A percentile compares a stretch with the other conserved stretches of the same genome.
Evolutionary conservation across 2,113 vertebrate species (phyloP).

Genomic region (Chaenogobius annularis): DNA sequence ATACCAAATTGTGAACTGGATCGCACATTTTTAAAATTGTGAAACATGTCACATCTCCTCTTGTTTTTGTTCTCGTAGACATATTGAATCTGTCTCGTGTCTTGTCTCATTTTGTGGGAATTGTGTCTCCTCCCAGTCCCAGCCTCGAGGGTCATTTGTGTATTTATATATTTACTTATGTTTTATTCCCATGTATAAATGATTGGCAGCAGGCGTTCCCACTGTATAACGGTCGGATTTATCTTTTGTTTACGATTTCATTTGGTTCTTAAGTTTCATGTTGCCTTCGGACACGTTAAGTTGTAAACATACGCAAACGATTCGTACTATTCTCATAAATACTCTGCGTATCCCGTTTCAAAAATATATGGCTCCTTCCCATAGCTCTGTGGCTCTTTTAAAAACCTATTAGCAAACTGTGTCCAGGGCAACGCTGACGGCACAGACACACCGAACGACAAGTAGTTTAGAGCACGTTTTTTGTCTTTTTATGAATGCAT

Average conservation of each 20-base stretch:
- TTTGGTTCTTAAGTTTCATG: not conserved
- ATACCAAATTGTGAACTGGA: too few relatives aligned
- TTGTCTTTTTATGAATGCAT: too few relatives aligned
- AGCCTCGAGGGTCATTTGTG: too few relatives aligned
- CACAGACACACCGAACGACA: not conserved
- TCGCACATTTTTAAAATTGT: too few relatives aligned
- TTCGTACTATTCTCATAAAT: constrained; percentile 1
- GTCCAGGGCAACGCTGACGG: not conserved
- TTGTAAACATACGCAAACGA: not conserved
- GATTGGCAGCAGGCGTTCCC: not conserved
- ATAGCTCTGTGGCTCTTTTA: not conserved
- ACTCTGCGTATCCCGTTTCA: not conserved
- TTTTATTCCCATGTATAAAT: not conserved
- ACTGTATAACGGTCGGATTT: not conserved
- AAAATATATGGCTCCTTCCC: not conserved
- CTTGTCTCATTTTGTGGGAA: too few relatives aligned
- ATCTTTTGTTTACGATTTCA: not conserved
- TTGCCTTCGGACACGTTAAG: not conserved
- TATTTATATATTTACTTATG: not conserved
- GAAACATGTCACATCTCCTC: too few relatives aligned
- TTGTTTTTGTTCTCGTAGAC: too few relatives aligned
- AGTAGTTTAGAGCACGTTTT: not conserved
- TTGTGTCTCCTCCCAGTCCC: too few relatives aligned
- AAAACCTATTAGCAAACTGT: not conserved
- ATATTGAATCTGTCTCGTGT: too few relatives aligned